Evolutionary conservation across 2,113 vertebrate species (phyloP).

Genomic region (Pygathrix nemaeus): DNA sequence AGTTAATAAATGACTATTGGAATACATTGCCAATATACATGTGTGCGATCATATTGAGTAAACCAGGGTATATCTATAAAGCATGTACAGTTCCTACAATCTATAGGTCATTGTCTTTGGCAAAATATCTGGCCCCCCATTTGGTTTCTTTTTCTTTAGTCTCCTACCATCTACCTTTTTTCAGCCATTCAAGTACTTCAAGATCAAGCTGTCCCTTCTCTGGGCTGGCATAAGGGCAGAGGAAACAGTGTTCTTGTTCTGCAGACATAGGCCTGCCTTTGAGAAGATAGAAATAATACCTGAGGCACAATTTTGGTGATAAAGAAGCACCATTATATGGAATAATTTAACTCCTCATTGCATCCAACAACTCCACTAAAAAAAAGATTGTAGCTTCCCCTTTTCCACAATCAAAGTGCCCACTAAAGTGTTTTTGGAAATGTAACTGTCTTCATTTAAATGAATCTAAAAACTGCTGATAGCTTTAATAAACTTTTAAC

Average conservation of each 20-base stretch:
- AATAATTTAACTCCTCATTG: neutral
- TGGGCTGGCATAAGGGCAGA: neutral
- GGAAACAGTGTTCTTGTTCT: neutral
- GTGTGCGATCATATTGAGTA: neutral
- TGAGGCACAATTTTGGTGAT: neutral
- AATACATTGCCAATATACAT: neutral
- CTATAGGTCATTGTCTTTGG: neutral
- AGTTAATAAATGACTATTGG: neutral
- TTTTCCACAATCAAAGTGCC: neutral
- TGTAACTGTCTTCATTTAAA: slow-evolving; percentile 20
- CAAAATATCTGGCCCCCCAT: neutral
- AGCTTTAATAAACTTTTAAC: neutral
- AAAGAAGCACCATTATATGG: neutral
- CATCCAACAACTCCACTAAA: neutral
- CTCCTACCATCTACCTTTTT: neutral
- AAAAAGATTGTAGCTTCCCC: neutral
- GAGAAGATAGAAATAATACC: neutral
- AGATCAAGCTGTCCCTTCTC: neutral
- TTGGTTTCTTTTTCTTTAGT: neutral
- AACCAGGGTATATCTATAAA: neutral
- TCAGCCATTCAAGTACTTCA: neutral
- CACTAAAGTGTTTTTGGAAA: neutral
- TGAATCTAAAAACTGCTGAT: slow-evolving; percentile 1
- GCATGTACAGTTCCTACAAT: neutral
- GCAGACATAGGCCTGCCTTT: neutral